Evolutionary conservation across 1,140 invertebrate genomes (phyloP), one percentile per base, ranked within the genome.

Genomic region (Trichoplusia ni): DNA sequence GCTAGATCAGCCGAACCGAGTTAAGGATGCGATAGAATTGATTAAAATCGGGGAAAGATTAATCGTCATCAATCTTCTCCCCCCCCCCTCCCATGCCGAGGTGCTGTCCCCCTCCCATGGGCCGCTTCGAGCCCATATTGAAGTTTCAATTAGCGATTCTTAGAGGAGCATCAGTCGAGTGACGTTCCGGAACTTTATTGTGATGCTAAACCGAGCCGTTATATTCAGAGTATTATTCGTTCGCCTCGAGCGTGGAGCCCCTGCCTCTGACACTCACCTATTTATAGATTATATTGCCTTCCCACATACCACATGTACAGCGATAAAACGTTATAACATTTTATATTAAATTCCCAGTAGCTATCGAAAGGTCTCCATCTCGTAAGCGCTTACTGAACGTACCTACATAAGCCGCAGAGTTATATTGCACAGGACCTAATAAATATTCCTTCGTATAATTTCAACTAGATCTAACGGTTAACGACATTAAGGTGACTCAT

Each of bases 31-130:
- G 33, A 18, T 18, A 13, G 19, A 49, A 54, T 56, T 56, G n/a
- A 40, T 40, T 40, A 53, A 53, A 53, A 56, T 56, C 37, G 14
- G 4, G 8, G 35, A 27, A 40, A 56, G 51, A 56, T 40, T 56
- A 40, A 56, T 56, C 33, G 51, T 56, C 35, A 40, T 40, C 51
- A 56, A 40, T 56, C 51, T 56, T 37, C 40, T 27, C 51, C n/a
- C 27, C 18, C 29, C n/a, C 16, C 47, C 14, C 14, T n/a, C 16
- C 9, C 29, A 2, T 16, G 1, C 0, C 47, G 21, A 27, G 8
- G 9, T 33, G 2, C 5, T 33, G 11, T 21, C 2, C 13, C 33
- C 14, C 7, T n/a, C 11, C 11, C 13, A 37, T 35, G 18, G 33
- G n/a, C 49, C 8, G n/a, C 19, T 4, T 6, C 11, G 19, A 11